Conservation (phyloP, 2,113 vertebrate genomes). For the Noturus placidus region DNA sequence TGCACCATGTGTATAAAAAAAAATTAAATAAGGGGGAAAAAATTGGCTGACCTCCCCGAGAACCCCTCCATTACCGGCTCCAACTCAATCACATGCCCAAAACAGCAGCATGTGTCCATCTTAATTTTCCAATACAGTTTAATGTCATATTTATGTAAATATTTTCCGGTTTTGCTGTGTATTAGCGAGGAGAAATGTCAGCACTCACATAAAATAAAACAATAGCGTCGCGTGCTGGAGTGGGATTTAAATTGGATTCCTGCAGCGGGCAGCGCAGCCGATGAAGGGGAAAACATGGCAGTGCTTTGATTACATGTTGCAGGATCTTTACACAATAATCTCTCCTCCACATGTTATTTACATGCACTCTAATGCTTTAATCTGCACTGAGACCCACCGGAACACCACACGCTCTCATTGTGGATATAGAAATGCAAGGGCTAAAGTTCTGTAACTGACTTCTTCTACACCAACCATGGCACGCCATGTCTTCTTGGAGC, state of each 20-base stretch:
- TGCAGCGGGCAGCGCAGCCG: conserved; percentile 72
- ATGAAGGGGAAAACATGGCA: conserved; percentile 77
- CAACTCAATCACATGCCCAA: conserved; percentile 41
- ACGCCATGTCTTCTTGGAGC: too few species aligned
- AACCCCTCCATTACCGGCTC: conserved; percentile 40
- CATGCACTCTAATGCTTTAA: conserved; percentile 71
- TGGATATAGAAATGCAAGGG: conserved; percentile 65
- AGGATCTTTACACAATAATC: conserved; percentile 79
- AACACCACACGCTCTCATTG: conserved; percentile 57
- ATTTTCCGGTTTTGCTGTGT: conserved; percentile 76
- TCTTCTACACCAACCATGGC: too few species aligned
- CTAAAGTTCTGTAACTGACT: conserved; percentile 64
- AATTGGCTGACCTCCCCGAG: conserved; percentile 35
- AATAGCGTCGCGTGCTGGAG: conserved; percentile 77
- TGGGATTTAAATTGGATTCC: conserved; percentile 83
- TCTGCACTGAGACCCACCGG: conserved; percentile 68
- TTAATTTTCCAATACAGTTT: conserved; percentile 80
- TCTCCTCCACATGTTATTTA: conserved; percentile 75
- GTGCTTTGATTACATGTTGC: conserved; percentile 80
- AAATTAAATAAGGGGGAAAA: conserved; percentile 10
- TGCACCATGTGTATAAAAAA: background rate
- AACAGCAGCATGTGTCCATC: conserved; percentile 69
- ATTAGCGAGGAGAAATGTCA: conserved; percentile 82
- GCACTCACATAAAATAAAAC: conserved; percentile 84
- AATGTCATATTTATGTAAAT: conserved; percentile 85